Conservation (phyloP, 2,888 invertebrate species). For the Drosophila yooni region DNA sequence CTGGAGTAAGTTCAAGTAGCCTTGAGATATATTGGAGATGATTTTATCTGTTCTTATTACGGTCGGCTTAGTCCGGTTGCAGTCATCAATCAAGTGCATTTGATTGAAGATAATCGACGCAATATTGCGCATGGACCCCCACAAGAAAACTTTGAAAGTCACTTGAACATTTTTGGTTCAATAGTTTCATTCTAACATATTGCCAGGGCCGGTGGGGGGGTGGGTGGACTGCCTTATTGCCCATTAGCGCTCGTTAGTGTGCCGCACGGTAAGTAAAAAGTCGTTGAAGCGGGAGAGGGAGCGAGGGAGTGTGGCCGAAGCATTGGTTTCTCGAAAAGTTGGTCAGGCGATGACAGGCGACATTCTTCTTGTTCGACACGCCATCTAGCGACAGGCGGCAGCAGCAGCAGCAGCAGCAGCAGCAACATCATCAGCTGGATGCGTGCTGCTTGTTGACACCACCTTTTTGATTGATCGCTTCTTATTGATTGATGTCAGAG, state of each 20-base stretch:
- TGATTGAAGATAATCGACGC: slow-evolving; percentile 76
- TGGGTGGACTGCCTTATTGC: slow-evolving; percentile 11
- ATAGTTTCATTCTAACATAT: slow-evolving; percentile 54
- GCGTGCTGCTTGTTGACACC: slow-evolving; percentile 63
- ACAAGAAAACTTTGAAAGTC: slow-evolving; percentile 12
- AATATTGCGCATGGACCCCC: slow-evolving; percentile 60
- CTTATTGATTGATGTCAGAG: slow-evolving; percentile 67
- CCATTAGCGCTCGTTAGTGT: slow-evolving; percentile 75
- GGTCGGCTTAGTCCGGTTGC: slow-evolving; percentile 13
- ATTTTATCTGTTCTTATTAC: slow-evolving; percentile 7
- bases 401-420: slow-evolving; percentile 37
- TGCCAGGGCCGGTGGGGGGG: background rate
- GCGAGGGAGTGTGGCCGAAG: background rate
- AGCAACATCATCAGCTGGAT: slow-evolving; percentile 47
- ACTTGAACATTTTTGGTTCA: slow-evolving; percentile 63
- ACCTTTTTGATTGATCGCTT: slow-evolving; percentile 70
- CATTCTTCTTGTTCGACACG: slow-evolving; percentile 73
- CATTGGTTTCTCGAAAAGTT: slow-evolving; percentile 46
- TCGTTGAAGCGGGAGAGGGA: background rate
- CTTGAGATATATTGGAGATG: slow-evolving; percentile 16
- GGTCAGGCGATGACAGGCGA: slow-evolving; percentile 48
- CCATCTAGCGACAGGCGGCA: slow-evolving; percentile 68
- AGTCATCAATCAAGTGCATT: slow-evolving; percentile 74
- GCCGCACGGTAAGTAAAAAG: background rate
- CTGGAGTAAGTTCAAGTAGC: slow-evolving; percentile 7